Evolutionary conservation across 2,797 vertebrate genomes (phyloP).

Genomic region (Enteromius unitaeniatus): DNA sequence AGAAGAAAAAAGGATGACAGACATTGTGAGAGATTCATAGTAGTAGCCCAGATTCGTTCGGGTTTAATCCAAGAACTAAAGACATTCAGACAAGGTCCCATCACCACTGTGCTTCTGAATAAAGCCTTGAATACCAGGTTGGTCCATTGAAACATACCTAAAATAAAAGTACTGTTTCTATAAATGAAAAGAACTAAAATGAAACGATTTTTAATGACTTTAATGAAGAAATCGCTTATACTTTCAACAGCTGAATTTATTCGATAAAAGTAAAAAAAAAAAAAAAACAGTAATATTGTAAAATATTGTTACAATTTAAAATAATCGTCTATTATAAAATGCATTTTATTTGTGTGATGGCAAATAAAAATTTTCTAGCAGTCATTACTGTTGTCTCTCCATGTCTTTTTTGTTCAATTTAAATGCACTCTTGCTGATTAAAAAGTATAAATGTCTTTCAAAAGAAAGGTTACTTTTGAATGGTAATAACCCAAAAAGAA

Average conservation of each 20-base stretch:
- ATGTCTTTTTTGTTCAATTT: background rate
- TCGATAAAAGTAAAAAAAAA: background rate
- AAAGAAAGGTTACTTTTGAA: background rate
- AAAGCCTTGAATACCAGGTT: background rate
- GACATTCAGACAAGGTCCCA: background rate
- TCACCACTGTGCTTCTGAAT: background rate
- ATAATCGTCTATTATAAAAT: background rate
- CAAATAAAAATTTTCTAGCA: background rate
- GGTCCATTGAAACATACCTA: background rate
- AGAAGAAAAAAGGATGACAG: background rate
- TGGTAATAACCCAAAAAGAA: background rate
- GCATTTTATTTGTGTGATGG: background rate
- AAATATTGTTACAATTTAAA: background rate
- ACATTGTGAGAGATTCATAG: background rate
- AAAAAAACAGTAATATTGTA: background rate
- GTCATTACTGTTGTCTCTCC: background rate
- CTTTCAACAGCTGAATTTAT: background rate
- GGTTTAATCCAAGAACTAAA: background rate
- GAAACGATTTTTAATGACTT: background rate
- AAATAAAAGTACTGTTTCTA: background rate
- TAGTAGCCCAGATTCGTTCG: background rate
- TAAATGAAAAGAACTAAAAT: background rate
- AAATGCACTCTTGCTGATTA: too few relatives aligned
- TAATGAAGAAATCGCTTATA: background rate
- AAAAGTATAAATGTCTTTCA: too few relatives aligned